Conservation (phyloP, 2,888 invertebrate genomes). For the Cetonia aurata region DNA sequence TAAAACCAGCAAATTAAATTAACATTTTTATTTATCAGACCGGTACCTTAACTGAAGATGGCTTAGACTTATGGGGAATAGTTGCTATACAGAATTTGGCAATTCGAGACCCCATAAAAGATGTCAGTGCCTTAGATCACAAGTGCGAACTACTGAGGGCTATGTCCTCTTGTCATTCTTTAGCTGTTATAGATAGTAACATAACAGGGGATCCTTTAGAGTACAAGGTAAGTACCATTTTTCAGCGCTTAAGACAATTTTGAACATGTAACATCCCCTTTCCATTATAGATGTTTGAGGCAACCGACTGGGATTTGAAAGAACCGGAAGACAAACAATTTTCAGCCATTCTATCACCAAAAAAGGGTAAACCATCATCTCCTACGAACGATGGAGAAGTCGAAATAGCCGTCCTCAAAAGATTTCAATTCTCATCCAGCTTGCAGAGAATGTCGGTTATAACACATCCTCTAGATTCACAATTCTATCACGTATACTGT, state of each 20-base stretch:
- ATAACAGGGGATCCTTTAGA: slow-evolving; percentile 95
- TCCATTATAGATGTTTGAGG: slow-evolving; percentile 87
- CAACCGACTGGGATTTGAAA: slow-evolving; percentile 89
- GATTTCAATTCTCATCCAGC: slow-evolving; percentile 84
- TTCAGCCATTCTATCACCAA: neutral
- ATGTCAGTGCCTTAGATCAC: slow-evolving; percentile 51
- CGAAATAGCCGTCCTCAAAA: slow-evolving; percentile 77
- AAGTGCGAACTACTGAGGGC: slow-evolving; percentile 69
- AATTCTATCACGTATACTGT: slow-evolving; percentile 83
- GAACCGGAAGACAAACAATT: slow-evolving; percentile 74
- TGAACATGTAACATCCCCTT: too few relatives aligned
- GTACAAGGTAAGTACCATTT: slow-evolving; percentile 73
- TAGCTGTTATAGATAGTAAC: slow-evolving; percentile 87
- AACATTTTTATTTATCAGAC: slow-evolving; percentile 72
- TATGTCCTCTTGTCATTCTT: slow-evolving; percentile 94
- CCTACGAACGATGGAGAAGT: slow-evolving; percentile 68
- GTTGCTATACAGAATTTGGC: slow-evolving; percentile 70
- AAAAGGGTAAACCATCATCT: slow-evolving; percentile 78
- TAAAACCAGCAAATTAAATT: too few relatives aligned
- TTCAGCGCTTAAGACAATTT: too few relatives aligned
- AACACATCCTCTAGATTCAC: slow-evolving; percentile 77
- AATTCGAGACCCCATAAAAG: slow-evolving; percentile 56
- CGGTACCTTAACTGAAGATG: slow-evolving; percentile 96
- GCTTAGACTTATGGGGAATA: slow-evolving; percentile 95
- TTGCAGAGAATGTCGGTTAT: slow-evolving; percentile 93